phyloP scores from a whole-genome alignment of 2,797 vertebrate genomes.

The Varecia variegata region DNA sequence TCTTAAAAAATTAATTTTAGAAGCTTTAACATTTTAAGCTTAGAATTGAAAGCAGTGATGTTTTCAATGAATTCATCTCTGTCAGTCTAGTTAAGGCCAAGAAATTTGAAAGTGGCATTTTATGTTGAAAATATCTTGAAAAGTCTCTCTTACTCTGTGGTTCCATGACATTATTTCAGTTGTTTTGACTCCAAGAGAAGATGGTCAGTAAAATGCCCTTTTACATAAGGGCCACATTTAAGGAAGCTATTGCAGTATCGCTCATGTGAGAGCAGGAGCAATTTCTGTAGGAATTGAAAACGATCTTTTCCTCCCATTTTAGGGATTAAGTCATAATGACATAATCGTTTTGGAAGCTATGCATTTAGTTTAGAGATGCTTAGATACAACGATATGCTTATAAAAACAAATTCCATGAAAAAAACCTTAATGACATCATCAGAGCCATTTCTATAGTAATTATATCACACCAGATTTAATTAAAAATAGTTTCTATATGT shows the following conservation, averaged over 20 bases:
- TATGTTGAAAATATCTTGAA: background rate
- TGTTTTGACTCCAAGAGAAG: background rate
- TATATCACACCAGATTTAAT: background rate
- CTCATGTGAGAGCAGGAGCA: background rate
- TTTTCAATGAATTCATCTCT: background rate
- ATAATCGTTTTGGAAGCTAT: background rate
- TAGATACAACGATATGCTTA: background rate
- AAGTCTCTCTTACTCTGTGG: background rate
- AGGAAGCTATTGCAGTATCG: background rate
- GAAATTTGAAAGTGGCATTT: background rate
- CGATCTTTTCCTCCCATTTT: background rate
- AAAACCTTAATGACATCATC: background rate
- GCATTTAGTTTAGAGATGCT: background rate
- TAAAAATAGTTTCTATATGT: background rate
- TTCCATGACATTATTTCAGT: background rate
- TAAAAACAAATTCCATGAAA: constrained; percentile 26
- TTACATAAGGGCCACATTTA: background rate
- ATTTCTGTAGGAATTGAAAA: background rate
- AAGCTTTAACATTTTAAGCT: constrained; percentile 24
- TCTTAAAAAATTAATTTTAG: background rate
- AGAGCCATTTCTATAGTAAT: constrained; percentile 23
- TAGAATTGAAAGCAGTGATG: background rate
- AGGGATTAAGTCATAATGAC: background rate
- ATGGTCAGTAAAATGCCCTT: background rate
- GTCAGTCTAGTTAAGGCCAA: background rate